These are phyloP conservation scores for Micromesistius poutassou DNA, from an alignment of 2,797 vertebrate genomes.

Conservation along the genomic window DNA sequence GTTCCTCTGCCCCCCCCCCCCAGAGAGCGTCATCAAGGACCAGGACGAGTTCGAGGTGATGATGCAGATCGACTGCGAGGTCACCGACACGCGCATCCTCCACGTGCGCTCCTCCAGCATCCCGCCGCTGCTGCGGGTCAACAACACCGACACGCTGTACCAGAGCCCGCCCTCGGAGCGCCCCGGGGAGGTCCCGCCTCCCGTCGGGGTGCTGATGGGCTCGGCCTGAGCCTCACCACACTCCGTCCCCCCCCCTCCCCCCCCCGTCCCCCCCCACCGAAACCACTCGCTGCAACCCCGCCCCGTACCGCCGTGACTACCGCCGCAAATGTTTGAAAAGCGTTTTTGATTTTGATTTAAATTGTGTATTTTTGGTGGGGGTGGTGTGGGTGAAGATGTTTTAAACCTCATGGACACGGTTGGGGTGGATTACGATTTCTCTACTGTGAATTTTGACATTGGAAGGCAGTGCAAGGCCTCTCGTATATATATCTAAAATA, in stretches of 20 bases:
- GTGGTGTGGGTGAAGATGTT: neutral
- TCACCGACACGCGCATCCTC: conserved; percentile 91
- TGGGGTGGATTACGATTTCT: neutral
- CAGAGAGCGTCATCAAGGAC: conserved; percentile 90
- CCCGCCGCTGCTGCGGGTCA: conserved; percentile 84
- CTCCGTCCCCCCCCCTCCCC: neutral
- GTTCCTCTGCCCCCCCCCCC: conserved; percentile 4
- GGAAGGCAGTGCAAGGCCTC: neutral
- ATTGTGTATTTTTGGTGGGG: no score
- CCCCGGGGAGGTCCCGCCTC: conserved; percentile 49
- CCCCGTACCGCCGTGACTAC: neutral
- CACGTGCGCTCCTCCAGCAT: conserved; percentile 91
- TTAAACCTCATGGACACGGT: neutral
- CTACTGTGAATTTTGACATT: neutral
- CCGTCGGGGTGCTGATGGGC: conserved; percentile 72
- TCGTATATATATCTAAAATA: neutral
- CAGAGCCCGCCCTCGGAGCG: conserved; percentile 64
- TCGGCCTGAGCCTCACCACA: conserved; percentile 51
- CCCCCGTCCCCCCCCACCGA: neutral
- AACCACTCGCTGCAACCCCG: neutral
- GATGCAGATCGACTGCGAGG: conserved; percentile 99
- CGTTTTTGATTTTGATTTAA: neutral
- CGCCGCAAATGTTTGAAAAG: neutral
- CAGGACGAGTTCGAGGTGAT: conserved; percentile 87
- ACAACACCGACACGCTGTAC: conserved; percentile 79